Percentiles rank a stretch among this genome's conserved stretches.
Conservation (phyloP, 2,888 invertebrate species). For the Tenthredo livida region DNA sequence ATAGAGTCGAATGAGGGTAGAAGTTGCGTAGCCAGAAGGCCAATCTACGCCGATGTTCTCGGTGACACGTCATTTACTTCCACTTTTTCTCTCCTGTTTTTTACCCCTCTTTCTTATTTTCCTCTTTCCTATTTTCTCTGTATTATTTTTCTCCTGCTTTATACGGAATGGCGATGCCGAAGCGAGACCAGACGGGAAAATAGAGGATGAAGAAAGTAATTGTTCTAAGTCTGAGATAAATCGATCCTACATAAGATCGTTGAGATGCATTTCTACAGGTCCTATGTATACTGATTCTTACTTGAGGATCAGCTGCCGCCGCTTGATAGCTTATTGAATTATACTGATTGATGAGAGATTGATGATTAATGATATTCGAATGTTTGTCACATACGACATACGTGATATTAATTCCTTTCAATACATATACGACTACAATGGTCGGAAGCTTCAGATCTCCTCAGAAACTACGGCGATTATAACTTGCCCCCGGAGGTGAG, state of each 20-base stretch:
- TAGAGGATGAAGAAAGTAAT: background rate
- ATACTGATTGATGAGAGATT: background rate
- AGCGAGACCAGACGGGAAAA: background rate
- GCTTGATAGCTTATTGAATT: background rate
- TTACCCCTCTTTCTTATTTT: background rate
- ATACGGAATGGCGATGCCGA: background rate
- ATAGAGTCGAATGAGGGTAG: slow-evolving; percentile 33
- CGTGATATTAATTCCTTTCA: background rate
- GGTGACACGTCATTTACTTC: slow-evolving; percentile 58
- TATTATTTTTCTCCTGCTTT: background rate
- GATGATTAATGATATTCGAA: background rate
- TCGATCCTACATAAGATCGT: background rate
- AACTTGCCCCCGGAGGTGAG: background rate
- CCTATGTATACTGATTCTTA: background rate
- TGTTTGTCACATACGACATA: too few species aligned
- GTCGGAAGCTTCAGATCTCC: too few species aligned
- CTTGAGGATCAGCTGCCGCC: background rate
- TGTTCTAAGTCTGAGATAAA: background rate
- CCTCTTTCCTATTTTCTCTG: slow-evolving; percentile 1
- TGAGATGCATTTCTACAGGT: background rate
- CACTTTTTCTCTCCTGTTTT: slow-evolving; percentile 53
- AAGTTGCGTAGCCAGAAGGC: slow-evolving; percentile 55
- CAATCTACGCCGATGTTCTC: slow-evolving; percentile 62
- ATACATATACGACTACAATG: background rate
- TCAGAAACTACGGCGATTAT: too few species aligned